Evolutionary conservation across 2,797 vertebrate genomes (phyloP).

Genomic region (Mormyrops boulengeri): DNA sequence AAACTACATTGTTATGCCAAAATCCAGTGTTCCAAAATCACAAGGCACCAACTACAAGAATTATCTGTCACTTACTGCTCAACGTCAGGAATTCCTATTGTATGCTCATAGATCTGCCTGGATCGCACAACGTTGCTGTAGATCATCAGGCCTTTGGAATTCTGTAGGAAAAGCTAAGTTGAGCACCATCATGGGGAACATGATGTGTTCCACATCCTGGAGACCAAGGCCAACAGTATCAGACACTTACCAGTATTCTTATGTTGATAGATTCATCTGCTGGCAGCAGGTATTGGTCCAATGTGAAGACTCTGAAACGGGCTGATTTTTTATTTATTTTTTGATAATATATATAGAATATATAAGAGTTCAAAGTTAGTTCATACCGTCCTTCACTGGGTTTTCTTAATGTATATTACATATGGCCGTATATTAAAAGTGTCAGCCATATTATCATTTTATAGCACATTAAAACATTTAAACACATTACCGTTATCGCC

Average conservation of each 20-base stretch:
- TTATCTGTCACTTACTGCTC: conserved; percentile 43
- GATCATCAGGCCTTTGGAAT: conserved; percentile 48
- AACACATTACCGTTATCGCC: conserved; percentile 44
- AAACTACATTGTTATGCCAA: neutral
- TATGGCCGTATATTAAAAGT: neutral
- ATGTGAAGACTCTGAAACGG: conserved; percentile 53
- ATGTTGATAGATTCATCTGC: conserved; percentile 37
- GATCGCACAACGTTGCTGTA: conserved; percentile 37
- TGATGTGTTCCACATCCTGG: neutral
- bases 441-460: neutral
- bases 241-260: conserved; percentile 48
- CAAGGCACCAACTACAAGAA: neutral
- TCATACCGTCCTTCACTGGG: neutral
- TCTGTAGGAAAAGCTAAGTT: conserved; percentile 42
- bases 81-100: conserved; percentile 48
- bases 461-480: neutral
- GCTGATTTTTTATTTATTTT: conserved; percentile 36
- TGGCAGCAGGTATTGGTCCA: conserved; percentile 55
- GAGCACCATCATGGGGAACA: neutral
- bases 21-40: neutral
- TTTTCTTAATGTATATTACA: neutral
- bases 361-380: neutral
- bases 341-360: neutral
- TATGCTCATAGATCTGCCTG: conserved; percentile 26
- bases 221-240: neutral